phyloP scores from a whole-genome alignment of 2,797 vertebrate species.

The Molossus molossus region DNA sequence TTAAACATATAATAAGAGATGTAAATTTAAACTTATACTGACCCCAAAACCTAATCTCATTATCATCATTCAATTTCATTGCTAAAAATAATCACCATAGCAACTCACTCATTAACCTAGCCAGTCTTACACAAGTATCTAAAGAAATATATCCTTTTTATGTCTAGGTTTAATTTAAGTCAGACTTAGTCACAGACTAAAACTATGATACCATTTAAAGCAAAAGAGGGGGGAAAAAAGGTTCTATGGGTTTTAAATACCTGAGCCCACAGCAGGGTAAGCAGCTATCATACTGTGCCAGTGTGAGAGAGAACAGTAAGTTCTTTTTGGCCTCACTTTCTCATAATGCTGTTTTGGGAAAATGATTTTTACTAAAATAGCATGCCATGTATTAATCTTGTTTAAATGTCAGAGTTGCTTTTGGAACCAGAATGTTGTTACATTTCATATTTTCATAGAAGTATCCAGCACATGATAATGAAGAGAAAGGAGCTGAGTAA shows the following conservation, averaged over 20 bases:
- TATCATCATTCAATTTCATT: constrained; percentile 72
- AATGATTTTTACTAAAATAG: constrained; percentile 83
- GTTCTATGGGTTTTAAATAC: constrained; percentile 52
- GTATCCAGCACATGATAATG: background rate
- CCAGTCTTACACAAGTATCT: constrained; percentile 72
- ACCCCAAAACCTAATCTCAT: constrained; percentile 63
- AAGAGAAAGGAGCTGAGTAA: constrained; percentile 71
- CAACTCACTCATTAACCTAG: constrained; percentile 88
- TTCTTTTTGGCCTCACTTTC: constrained; percentile 73
- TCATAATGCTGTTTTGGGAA: constrained; percentile 78
- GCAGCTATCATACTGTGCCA: constrained; percentile 54
- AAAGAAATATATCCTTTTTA: constrained; percentile 82
- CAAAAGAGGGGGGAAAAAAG: constrained; percentile 14
- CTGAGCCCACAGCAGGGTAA: constrained; percentile 63
- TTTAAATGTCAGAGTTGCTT: constrained; percentile 76
- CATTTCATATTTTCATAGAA: constrained; percentile 66
- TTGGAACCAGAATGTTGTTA: constrained; percentile 72
- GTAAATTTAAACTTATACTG: constrained; percentile 70
- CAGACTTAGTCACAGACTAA: constrained; percentile 80
- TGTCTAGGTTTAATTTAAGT: constrained; percentile 89
- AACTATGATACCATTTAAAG: constrained; percentile 68
- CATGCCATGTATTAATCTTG: constrained; percentile 70
- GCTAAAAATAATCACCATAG: constrained; percentile 87
- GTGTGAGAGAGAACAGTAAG: constrained; percentile 68
- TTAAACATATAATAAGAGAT: constrained; percentile 28